Percentiles rank a stretch among this genome's conserved stretches.
Evolutionary conservation across 2,113 vertebrate genomes (phyloP).

Genomic region (Mormoops blainvillei): DNA sequence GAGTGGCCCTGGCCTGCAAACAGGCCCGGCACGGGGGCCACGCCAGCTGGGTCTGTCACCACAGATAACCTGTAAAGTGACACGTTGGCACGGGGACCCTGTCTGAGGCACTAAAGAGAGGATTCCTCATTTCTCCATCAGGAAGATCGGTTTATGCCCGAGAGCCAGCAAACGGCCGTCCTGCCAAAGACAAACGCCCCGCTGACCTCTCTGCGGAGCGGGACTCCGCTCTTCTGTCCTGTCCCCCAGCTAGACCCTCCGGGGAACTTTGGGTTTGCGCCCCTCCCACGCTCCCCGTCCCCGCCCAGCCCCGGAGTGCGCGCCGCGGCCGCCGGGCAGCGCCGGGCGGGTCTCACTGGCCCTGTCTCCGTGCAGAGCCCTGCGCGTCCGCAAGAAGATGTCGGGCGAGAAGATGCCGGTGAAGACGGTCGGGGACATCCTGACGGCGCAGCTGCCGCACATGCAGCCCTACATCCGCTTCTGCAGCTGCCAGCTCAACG

Average conservation of each 20-base stretch:
- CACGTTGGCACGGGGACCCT: not conserved
- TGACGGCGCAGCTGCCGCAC: constrained; percentile 97
- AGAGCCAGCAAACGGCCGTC: not conserved
- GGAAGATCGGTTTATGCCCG: not conserved
- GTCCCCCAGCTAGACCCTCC: not conserved
- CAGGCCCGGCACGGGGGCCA: not conserved
- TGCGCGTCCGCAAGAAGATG: constrained; percentile 99
- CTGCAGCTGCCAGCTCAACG: constrained; percentile 98
- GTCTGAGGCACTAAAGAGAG: not conserved
- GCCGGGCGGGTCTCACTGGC: not conserved
- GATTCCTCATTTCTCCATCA: not conserved
- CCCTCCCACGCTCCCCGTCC: not conserved
- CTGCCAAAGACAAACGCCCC: not conserved
- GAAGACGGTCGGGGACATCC: constrained; percentile 98
- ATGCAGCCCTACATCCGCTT: constrained; percentile 99
- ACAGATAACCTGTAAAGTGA: not conserved
- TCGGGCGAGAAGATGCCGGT: constrained; percentile 98
- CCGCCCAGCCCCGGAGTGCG: not conserved
- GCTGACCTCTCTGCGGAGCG: not conserved
- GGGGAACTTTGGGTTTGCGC: not conserved
- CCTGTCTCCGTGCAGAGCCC: constrained; percentile 80
- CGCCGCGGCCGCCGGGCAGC: not conserved
- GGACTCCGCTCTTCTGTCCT: not conserved
- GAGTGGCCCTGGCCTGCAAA: not conserved
- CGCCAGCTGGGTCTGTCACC: not conserved